Evolutionary conservation across 2,113 vertebrate genomes (phyloP), one percentile per base, ranked within the genome.

Genomic region (Muntiacus reevesi): DNA sequence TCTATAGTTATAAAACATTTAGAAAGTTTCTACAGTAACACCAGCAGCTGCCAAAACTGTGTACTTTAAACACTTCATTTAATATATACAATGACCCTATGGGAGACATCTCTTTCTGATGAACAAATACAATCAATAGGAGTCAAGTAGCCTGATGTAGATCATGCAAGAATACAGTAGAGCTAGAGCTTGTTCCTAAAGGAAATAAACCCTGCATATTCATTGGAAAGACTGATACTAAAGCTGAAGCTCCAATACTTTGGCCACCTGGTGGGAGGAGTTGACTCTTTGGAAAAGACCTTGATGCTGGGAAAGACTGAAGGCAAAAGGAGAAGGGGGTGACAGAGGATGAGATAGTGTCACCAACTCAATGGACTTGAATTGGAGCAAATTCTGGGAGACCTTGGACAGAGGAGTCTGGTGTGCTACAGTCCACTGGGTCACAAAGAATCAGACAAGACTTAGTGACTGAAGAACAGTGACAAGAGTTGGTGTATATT

Each of bases 61-160:
- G 30, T 2, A 55, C 27, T 93, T 21, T 74, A 71, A 94, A 57
- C 4, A 21, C 13, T 33, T 81, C 2, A 14, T 47, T 76, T 81
- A 52, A 57, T 36, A 43, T 1, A 27, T 3, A 47, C 8, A 33
- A 7, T 19, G 17, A 27, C 5, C 1, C 1, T 92, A 16, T 55
- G 12, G 23, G 71, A 10, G 45, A 59, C 21, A 88, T 43, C 21
- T 50, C 62, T 30, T 83, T 96, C 78, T 74, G 79, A 89, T 6
- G 25, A 85, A n/a, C 7, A 96, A 97, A 91, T 60, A 74, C 30
- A 91, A 62, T 11, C 3, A 91, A 71, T 40, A 92, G 4, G 28
- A 4, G 40, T 88, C 50, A 23, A 0, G 0, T 4, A 67, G 36
- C 2, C 16, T 28, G 55, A 3, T 30, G 0, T 90, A 87, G 30